phyloP scores from a whole-genome alignment of 2,797 vertebrate genomes.

The Morus bassanus region DNA sequence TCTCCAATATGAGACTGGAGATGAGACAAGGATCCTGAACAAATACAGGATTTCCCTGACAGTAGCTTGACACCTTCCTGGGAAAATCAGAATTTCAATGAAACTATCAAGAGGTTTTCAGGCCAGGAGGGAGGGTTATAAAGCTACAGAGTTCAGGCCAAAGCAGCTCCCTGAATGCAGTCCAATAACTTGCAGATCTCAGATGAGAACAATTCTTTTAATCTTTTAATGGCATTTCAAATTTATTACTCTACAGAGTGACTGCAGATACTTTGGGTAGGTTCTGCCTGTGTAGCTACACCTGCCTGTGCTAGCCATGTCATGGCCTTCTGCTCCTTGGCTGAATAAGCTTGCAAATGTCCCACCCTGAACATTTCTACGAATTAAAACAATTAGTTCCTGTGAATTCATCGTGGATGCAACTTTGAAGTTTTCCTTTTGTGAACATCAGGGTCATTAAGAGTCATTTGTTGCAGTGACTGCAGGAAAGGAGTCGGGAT shows the following conservation, averaged over 20 bases:
- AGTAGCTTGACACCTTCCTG: not conserved
- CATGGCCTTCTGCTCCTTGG: not conserved
- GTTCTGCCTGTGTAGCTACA: not conserved
- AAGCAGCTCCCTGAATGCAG: not conserved
- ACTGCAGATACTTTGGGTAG: not conserved
- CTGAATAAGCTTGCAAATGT: not conserved
- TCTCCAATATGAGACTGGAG: not conserved
- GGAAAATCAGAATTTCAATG: not conserved
- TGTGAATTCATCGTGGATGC: not conserved
- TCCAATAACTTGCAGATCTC: not conserved
- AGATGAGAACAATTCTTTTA: not conserved
- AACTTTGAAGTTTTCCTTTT: not conserved
- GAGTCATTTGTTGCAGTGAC: not conserved
- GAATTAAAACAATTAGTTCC: slow-evolving; percentile 7
- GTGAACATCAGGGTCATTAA: not conserved
- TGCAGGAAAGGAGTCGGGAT: not conserved
- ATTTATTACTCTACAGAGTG: not conserved
- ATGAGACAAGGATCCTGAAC: not conserved
- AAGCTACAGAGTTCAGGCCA: not conserved
- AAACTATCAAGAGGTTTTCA: not conserved
- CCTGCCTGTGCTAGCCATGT: fast-evolving
- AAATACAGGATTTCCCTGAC: not conserved
- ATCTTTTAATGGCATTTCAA: not conserved
- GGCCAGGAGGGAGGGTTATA: not conserved
- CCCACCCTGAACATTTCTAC: not conserved